These are phyloP conservation scores for Cromileptes altivelis DNA, from an alignment of 2,113 vertebrate species.

Conservation along the genomic window DNA sequence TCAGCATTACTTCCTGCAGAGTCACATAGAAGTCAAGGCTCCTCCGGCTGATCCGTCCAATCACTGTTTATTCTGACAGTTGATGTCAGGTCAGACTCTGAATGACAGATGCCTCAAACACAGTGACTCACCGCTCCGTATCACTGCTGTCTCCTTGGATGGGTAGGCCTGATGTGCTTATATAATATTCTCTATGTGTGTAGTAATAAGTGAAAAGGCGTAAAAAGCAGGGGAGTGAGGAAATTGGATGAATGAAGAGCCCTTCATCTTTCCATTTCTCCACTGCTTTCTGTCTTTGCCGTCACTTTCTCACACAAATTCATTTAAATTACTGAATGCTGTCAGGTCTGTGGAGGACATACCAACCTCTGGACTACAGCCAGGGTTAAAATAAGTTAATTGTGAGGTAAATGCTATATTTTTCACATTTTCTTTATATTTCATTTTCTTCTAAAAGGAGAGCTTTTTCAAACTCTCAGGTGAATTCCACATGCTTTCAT, in stretches of 20 bases:
- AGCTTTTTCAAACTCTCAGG: neutral
- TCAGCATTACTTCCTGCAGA: conserved; percentile 2
- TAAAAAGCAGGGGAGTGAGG: conserved; percentile 16
- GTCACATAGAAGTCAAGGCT: conserved; percentile 39
- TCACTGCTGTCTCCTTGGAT: conserved; percentile 43
- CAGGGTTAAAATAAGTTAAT: neutral
- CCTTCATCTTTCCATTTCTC: conserved; percentile 25
- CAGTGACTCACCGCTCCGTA: conserved; percentile 31
- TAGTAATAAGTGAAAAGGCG: conserved; percentile 29
- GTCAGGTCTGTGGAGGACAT: neutral
- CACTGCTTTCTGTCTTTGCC: conserved; percentile 1
- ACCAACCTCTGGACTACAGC: neutral
- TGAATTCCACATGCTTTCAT: neutral
- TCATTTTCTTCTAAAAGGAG: neutral
- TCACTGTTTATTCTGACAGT: conserved; percentile 22
- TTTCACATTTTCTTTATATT: neutral
- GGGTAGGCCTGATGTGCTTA: conserved; percentile 26
- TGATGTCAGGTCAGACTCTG: conserved; percentile 30
- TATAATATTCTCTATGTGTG: conserved; percentile 34
- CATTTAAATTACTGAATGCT: conserved; percentile 14
- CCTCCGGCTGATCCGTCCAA: conserved; percentile 33
- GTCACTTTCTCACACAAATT: conserved; percentile 30
- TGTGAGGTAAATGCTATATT: neutral
- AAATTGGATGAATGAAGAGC: conserved; percentile 28
- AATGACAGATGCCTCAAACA: conserved; percentile 29